These are phyloP conservation scores for Hemicordylus capensis DNA, from an alignment of 2,113 vertebrate genomes.

Conservation along the genomic window DNA sequence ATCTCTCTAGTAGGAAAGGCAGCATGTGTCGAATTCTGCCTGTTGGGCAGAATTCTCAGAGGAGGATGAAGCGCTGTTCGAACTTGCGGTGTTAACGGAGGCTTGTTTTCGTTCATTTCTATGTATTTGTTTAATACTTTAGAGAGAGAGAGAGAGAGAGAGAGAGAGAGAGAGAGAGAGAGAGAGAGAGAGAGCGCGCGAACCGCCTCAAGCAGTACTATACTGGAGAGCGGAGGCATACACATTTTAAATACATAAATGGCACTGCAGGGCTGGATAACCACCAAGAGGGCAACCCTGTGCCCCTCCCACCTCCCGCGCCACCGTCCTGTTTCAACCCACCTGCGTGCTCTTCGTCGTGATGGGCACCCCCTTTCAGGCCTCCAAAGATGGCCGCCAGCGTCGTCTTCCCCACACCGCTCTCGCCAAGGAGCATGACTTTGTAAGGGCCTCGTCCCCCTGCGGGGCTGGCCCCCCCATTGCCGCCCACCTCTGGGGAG, in stretches of 20 bases:
- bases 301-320: not conserved
- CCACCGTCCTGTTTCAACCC: conserved; percentile 41
- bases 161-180: too few species aligned
- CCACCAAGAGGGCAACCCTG: not conserved
- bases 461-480: conserved; percentile 42
- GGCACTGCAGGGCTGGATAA: too few species aligned
- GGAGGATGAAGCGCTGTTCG: too few species aligned
- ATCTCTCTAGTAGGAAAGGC: too few species aligned
- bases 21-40: not conserved
- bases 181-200: too few species aligned
- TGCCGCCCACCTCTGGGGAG: conserved; percentile 76
- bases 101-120: too few species aligned
- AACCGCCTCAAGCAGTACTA: too few species aligned
- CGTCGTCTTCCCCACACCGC: conserved; percentile 88
- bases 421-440: conserved; percentile 87
- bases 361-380: conserved; percentile 58
- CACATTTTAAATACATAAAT: too few species aligned
- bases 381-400: conserved; percentile 87
- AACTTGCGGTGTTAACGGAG: too few species aligned
- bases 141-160: too few species aligned
- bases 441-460: conserved; percentile 61
- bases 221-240: too few species aligned
- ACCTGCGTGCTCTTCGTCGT: conserved; percentile 71
- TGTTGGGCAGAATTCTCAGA: not conserved
- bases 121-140: too few species aligned